Conservation (phyloP, 2,888 invertebrate genomes). For the Tridacna gigas region DNA sequence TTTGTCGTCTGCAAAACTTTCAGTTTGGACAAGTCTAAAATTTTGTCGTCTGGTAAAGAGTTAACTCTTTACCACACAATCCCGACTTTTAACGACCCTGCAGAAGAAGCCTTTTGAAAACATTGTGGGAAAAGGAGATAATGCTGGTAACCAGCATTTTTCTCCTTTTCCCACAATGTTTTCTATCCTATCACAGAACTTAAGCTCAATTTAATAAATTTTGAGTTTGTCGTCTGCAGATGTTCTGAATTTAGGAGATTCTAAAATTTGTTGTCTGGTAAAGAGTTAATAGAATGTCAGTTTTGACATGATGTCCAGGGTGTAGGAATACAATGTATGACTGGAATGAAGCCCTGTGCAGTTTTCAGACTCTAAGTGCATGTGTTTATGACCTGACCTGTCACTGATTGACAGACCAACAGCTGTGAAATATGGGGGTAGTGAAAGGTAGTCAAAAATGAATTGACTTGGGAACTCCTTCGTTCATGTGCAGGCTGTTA, state of each 20-base stretch:
- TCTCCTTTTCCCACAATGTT: not conserved
- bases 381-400: constrained; percentile 1
- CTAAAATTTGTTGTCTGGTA: not conserved
- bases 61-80: not conserved
- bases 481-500: no score
- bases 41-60: not conserved
- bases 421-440: not conserved
- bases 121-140: not conserved
- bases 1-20: no score
- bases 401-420: not conserved
- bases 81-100: not conserved
- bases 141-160: not conserved
- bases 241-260: not conserved
- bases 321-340: not conserved
- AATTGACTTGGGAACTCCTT: no score
- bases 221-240: not conserved
- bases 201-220: not conserved
- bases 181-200: not conserved
- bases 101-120: not conserved
- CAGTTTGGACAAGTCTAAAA: no score
- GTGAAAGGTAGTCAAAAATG: no score
- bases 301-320: not conserved
- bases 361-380: not conserved
- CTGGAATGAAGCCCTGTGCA: not conserved
- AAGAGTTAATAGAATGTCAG: not conserved